These are phyloP conservation scores for Pterophyllum scalare DNA, from an alignment of 2,113 vertebrate genomes.

Conservation along the genomic window DNA sequence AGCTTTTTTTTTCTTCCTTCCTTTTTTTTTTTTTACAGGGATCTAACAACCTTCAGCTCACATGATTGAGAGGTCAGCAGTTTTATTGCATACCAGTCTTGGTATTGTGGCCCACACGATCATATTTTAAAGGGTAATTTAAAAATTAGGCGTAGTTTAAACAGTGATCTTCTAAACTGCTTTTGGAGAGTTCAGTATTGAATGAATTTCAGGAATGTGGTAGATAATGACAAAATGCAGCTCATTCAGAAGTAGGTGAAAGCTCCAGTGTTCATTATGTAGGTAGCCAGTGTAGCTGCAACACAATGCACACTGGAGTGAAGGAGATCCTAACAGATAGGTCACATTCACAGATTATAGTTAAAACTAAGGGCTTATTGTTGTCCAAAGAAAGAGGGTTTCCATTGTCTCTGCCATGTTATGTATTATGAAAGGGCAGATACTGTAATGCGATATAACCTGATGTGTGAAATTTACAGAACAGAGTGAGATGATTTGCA, in stretches of 20 bases:
- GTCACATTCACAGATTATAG: background rate
- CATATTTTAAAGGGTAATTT: conserved; percentile 22
- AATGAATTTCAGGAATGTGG: conserved; percentile 14
- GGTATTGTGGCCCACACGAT: background rate
- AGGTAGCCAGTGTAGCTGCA: background rate
- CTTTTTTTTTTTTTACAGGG: background rate
- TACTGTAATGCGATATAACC: background rate
- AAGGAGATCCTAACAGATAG: background rate
- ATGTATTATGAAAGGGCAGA: background rate
- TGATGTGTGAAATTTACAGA: background rate
- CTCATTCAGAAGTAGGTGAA: conserved; percentile 8
- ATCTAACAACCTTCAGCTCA: background rate
- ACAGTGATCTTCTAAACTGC: conserved; percentile 19
- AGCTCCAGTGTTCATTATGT: conserved; percentile 14
- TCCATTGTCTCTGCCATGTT: background rate
- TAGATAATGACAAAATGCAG: background rate
- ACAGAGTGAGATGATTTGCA: background rate
- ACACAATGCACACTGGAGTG: background rate
- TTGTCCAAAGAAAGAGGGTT: background rate
- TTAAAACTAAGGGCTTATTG: conserved; percentile 9
- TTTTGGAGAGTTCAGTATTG: conserved; percentile 4
- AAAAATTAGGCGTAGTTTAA: conserved; percentile 1
- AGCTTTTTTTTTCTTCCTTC: background rate
- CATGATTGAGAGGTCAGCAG: conserved; percentile 10
- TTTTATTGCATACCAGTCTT: conserved; percentile 7